A percentile compares a stretch with the other conserved stretches of the same genome.
Evolutionary conservation across 2,888 invertebrate species (phyloP).

Genomic region (Sminthurinus aureus): DNA sequence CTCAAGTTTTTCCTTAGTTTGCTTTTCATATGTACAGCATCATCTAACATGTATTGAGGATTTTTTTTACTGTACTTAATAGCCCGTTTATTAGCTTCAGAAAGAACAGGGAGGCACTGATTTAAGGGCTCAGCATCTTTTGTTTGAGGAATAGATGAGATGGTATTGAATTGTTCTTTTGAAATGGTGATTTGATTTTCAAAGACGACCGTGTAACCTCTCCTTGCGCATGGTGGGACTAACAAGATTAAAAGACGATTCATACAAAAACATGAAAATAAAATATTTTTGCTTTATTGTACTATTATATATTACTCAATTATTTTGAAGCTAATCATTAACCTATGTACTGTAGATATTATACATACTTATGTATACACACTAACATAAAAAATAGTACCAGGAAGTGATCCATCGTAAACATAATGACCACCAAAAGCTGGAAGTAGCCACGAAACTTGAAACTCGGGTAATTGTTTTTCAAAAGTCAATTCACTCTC

Average conservation of each 20-base stretch:
- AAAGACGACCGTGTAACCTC: slow-evolving; percentile 43
- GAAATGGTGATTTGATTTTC: slow-evolving; percentile 43
- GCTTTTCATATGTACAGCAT: slow-evolving; percentile 49
- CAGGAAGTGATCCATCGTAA: slow-evolving; percentile 48
- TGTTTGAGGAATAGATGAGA: slow-evolving; percentile 30
- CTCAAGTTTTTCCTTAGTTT: slow-evolving; percentile 13
- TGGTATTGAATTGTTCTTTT: slow-evolving; percentile 33
- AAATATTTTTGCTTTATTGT: too few relatives aligned
- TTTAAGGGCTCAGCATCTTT: slow-evolving; percentile 6
- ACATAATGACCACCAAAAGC: slow-evolving; percentile 41
- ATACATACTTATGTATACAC: too few relatives aligned
- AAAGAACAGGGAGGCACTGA: slow-evolving; percentile 29
- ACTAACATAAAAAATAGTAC: background rate
- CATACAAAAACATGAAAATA: background rate
- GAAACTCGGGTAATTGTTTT: background rate
- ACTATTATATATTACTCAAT: too few relatives aligned
- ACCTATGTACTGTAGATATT: too few relatives aligned
- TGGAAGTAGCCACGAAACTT: slow-evolving; percentile 47
- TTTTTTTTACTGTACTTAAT: slow-evolving; percentile 46
- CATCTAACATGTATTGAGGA: slow-evolving; percentile 48
- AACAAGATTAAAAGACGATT: background rate
- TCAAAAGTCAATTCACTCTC: too few relatives aligned
- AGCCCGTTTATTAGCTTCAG: background rate
- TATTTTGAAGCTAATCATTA: too few relatives aligned
- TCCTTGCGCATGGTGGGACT: slow-evolving; percentile 46